Evolutionary conservation across 1,140 invertebrate species (phyloP).

Genomic region (Rhyzopertha dominica): DNA sequence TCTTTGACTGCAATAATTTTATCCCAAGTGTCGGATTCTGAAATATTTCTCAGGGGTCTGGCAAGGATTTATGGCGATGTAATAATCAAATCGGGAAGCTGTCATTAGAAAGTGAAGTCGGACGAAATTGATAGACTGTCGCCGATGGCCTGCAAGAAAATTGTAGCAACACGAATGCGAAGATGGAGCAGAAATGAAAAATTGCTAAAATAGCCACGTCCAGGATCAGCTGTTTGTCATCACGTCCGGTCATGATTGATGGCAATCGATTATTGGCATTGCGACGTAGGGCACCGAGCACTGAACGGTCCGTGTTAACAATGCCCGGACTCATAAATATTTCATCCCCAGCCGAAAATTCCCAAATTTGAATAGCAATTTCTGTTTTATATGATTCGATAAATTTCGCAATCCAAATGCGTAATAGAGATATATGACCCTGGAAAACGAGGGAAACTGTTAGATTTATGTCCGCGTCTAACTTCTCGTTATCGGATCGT

Average conservation of each 20-base stretch:
- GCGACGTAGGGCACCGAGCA: slow-evolving; percentile 3
- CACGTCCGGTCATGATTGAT: slow-evolving; percentile 7
- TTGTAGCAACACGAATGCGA: slow-evolving; percentile 3
- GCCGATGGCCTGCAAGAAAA: slow-evolving; percentile 1
- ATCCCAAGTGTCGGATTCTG: no score
- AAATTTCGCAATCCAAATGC: slow-evolving; percentile 17
- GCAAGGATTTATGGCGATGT: no score
- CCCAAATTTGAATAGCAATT: slow-evolving; percentile 17
- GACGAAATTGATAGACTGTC: neutral
- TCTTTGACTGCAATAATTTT: no score
- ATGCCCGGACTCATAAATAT: slow-evolving; percentile 16
- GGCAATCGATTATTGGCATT: slow-evolving; percentile 9
- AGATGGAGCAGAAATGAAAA: slow-evolving; percentile 13
- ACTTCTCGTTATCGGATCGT: slow-evolving; percentile 13
- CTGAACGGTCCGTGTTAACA: slow-evolving; percentile 9
- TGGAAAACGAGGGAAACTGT: slow-evolving; percentile 11
- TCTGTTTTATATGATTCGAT: slow-evolving; percentile 19
- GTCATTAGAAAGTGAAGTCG: no score
- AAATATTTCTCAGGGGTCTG: no score
- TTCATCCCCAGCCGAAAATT: slow-evolving; percentile 13
- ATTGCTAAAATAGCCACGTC: slow-evolving; percentile 1
- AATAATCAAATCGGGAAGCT: no score
- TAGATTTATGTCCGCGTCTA: slow-evolving; percentile 13
- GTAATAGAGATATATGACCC: slow-evolving; percentile 19
- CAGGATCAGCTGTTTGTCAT: slow-evolving; percentile 13